Evolutionary conservation across 2,113 vertebrate genomes (phyloP).

Genomic region (Anseranas semipalmata): DNA sequence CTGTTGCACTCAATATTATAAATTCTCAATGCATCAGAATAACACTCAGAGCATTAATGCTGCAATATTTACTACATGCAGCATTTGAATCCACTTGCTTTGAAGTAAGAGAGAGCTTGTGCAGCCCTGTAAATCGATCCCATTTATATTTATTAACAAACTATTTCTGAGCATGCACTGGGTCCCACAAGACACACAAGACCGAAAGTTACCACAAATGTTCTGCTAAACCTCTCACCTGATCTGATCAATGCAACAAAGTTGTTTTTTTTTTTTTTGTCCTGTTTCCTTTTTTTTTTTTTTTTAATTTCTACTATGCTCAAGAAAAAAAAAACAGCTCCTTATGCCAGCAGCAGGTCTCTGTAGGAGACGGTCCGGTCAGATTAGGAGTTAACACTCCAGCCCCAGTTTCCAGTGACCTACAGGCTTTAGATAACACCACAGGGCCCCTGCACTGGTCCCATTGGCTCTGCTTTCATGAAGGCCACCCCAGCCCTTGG

Average conservation of each 20-base stretch:
- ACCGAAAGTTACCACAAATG: neutral
- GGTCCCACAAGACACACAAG: neutral
- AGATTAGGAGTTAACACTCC: neutral
- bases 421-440: neutral
- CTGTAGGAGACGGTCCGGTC: neutral
- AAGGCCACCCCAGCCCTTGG: neutral
- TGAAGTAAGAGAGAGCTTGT: neutral
- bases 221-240: neutral
- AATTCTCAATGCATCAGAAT: neutral
- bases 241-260: neutral
- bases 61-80: neutral
- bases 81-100: neutral
- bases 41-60: neutral
- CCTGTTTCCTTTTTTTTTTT: too few relatives aligned
- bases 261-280: too few relatives aligned
- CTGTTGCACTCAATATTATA: neutral
- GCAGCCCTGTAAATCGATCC: neutral
- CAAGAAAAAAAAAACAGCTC: neutral
- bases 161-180: neutral
- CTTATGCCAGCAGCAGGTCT: neutral
- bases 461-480: neutral
- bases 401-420: neutral
- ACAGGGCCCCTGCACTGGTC: neutral
- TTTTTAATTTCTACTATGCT: neutral
- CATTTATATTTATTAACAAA: neutral